Conservation (phyloP, 92 coral and sea anemone species). For the Bergia sp. region DNA sequence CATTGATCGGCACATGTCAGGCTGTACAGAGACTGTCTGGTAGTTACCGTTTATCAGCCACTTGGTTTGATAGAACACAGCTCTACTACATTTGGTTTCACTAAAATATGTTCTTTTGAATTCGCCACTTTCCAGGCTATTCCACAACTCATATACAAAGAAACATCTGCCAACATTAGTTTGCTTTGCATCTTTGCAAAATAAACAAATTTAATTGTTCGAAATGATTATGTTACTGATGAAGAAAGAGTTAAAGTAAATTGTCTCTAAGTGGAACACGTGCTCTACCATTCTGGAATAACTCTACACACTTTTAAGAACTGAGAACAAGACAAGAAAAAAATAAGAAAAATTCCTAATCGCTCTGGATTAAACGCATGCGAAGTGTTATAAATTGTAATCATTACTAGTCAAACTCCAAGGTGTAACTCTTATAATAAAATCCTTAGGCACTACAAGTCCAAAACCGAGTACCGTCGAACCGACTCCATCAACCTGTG, state of each 20-base stretch:
- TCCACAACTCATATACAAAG: neutral
- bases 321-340: neutral
- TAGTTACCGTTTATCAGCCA: neutral
- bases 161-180: neutral
- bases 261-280: neutral
- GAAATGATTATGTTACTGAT: neutral
- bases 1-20: neutral
- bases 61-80: neutral
- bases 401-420: neutral
- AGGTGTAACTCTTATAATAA: neutral
- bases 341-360: neutral
- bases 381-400: too few species aligned
- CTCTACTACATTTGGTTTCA: neutral
- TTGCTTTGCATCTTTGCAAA: neutral
- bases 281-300: neutral
- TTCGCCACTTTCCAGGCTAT: neutral
- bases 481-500: conserved; percentile 5
- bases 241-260: neutral
- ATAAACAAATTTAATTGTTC: neutral
- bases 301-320: neutral
- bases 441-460: conserved; percentile 26
- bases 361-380: neutral
- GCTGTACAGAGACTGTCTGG: neutral
- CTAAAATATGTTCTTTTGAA: neutral
- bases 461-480: conserved; percentile 22